Evolutionary conservation across 1,140 invertebrate species (phyloP).

Genomic region (Phthorimaea operculella): DNA sequence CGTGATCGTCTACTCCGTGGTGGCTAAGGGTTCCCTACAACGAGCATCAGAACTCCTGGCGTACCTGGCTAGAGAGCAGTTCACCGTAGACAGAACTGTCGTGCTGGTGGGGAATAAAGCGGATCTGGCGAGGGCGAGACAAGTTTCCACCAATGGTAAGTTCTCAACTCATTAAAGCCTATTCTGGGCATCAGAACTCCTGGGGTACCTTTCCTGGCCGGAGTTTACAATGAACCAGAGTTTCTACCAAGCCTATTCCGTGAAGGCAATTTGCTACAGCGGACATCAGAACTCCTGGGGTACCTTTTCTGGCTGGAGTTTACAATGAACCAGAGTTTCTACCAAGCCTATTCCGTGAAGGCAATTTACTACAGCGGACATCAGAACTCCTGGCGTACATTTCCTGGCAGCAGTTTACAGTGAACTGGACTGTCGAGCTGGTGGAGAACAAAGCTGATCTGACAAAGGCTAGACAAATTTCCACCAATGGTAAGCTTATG

Average conservation of each 20-base stretch:
- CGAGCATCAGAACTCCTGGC: slow-evolving; percentile 82
- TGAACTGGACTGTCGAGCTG: slow-evolving; percentile 86
- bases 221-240: too few relatives aligned
- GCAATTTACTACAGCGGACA: too few relatives aligned
- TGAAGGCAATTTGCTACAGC: too few relatives aligned
- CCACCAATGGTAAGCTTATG: slow-evolving; percentile 83
- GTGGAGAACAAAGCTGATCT: slow-evolving; percentile 96
- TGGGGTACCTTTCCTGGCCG: too few relatives aligned
- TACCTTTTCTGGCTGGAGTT: too few relatives aligned
- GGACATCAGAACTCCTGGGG: too few relatives aligned
- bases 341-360: too few relatives aligned
- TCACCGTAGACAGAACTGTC: slow-evolving; percentile 82
- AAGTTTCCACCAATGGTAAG: slow-evolving; percentile 83
- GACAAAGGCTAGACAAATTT: slow-evolving; percentile 84
- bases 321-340: too few relatives aligned
- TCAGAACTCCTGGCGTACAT: slow-evolving; percentile 85
- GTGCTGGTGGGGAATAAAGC: slow-evolving; percentile 95
- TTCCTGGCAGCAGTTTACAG: slow-evolving; percentile 81
- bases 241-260: too few relatives aligned
- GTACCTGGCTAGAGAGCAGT: slow-evolving; percentile 83
- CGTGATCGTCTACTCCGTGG: slow-evolving; percentile 88
- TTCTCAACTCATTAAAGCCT: too few relatives aligned
- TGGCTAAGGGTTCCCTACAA: slow-evolving; percentile 81
- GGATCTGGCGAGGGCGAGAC: slow-evolving; percentile 87
- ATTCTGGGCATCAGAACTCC: too few relatives aligned